Evolutionary conservation across 2,888 invertebrate genomes (phyloP), one percentile per base, ranked within the genome.

Genomic region (Callyntrura sp.): DNA sequence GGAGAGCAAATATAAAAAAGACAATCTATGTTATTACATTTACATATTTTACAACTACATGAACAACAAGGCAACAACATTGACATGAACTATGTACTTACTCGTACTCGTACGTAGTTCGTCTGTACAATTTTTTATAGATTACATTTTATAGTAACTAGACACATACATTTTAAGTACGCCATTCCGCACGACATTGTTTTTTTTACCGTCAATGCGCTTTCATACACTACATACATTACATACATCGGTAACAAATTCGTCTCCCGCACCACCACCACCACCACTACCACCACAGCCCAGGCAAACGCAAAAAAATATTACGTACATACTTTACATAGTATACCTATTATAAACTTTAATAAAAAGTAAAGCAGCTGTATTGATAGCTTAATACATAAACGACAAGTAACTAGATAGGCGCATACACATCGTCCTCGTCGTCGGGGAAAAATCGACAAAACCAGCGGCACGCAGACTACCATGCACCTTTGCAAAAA

Each of bases 391-490:
- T 12, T 51, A 12, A 51, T 51, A 23, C 17, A 20, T n/a, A 35
- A 11, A 35, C 70, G 17, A 70, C n/a, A 8, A 25, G 12, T 35
- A 35, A 35, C 35, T 35, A 35, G 35, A 35, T 35, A 35, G 51
- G 1, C 20, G 51, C 51, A 48, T 23, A 76, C 45, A 2, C 5
- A 23, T 6, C 28, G 1, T 11, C n/a, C n/a, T n/a, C n/a, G n/a
- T n/a, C 8, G 17, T 9, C 43, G 60, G 78, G 45, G 62, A 86
- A 17, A 70, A 83, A 85, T 76, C 62, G 76, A 76, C 57, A 62
- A 12, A 62, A 73, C n/a, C 48, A 78, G 78, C 57, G 87, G 55
- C 87, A 87, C 87, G 87, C 87, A 81, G 87, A 70, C 87, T 87
- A 45, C 85, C 85, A 85, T 76, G 85, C 76, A 73, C 62, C 51